These are phyloP conservation scores for Limanda limanda DNA, from an alignment of 2,113 vertebrate species.

Conservation along the genomic window DNA sequence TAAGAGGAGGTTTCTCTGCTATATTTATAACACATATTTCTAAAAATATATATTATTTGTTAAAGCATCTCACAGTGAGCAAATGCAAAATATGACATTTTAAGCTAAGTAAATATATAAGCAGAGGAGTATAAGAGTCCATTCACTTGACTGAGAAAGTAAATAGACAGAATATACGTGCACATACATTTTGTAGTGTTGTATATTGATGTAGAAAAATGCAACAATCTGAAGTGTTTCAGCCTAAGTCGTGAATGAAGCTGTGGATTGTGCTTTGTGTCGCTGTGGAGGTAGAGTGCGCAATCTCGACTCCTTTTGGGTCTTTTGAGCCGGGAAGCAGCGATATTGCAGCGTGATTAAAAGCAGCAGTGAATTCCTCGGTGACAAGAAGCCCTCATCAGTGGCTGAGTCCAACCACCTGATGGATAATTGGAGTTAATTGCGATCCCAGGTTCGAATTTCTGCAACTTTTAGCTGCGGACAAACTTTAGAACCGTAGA, in stretches of 20 bases:
- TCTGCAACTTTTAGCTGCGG: conserved; percentile 31
- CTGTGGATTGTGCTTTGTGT: conserved; percentile 27
- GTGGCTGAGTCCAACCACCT: conserved; percentile 59
- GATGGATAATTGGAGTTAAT: conserved; percentile 68
- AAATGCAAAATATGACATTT: not conserved
- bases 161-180: too few species aligned
- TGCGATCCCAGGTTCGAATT: conserved; percentile 39
- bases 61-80: not conserved
- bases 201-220: not conserved
- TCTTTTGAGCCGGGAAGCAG: conserved; percentile 23
- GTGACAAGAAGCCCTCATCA: conserved; percentile 47
- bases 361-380: conserved; percentile 48
- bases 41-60: not conserved
- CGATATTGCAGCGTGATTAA: conserved; percentile 60
- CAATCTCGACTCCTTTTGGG: conserved; percentile 29
- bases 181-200: not conserved
- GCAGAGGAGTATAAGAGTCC: too few species aligned
- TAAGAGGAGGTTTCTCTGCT: too few species aligned
- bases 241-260: conserved; percentile 10
- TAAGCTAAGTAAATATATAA: not conserved
- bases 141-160: not conserved
- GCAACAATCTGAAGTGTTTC: not conserved
- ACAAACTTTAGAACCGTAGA: conserved; percentile 32
- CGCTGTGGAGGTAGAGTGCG: conserved; percentile 9
- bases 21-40: too few species aligned